A percentile compares a stretch with the other conserved stretches of the same genome.
phyloP scores from a whole-genome alignment of 30 jellyfish, hydroid and myxozoan genomes.

The Turritopsis dohrnii region DNA sequence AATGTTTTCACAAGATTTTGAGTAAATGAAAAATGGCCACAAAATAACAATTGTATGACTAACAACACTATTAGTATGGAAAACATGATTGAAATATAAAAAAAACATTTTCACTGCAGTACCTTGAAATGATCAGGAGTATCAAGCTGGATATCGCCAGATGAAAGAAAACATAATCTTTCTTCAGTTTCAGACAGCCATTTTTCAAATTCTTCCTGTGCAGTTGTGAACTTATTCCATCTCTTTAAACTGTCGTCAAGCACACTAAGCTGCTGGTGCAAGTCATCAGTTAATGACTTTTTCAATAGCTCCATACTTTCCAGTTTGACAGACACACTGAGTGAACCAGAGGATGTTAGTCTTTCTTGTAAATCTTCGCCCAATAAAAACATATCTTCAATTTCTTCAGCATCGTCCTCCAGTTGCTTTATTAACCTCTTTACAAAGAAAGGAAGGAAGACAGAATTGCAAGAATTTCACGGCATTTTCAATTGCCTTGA shows the following conservation, averaged over 20 bases:
- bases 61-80: background rate
- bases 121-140: slow-evolving; percentile 75
- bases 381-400: slow-evolving; percentile 13
- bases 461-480: background rate
- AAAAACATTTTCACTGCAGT: background rate
- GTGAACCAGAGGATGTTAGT: slow-evolving; percentile 36
- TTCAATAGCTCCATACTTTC: slow-evolving; percentile 1
- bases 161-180: slow-evolving; percentile 12
- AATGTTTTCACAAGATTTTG: no score
- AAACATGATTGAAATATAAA: background rate
- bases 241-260: slow-evolving; percentile 31
- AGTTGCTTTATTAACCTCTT: slow-evolving; percentile 11
- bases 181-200: slow-evolving; percentile 52
- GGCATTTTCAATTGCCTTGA: background rate
- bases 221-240: slow-evolving; percentile 48
- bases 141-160: slow-evolving; percentile 37
- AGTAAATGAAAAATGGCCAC: background rate
- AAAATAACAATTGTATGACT: background rate
- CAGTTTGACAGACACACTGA: slow-evolving; percentile 12
- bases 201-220: slow-evolving; percentile 31
- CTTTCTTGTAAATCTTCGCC: slow-evolving; percentile 25
- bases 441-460: background rate
- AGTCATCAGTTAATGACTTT: slow-evolving; percentile 31
- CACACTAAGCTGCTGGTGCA: slow-evolving; percentile 34
- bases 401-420: slow-evolving; percentile 11